Percentiles rank a stretch among this genome's conserved stretches.
Conservation (phyloP, 2,113 vertebrate species). For the Pandion haliaetus region DNA sequence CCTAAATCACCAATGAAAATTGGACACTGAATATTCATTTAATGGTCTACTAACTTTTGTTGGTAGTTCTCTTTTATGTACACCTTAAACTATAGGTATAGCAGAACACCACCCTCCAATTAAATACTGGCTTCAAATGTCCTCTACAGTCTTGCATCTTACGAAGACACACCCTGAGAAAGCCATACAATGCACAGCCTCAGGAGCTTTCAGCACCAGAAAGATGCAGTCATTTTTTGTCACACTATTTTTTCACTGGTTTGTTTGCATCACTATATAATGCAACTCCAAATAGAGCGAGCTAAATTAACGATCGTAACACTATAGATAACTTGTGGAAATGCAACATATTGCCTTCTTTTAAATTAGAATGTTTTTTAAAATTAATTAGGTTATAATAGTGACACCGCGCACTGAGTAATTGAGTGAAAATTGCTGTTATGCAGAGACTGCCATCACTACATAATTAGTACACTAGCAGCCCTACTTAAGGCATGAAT, state of each 20-base stretch:
- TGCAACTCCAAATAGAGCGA: neutral
- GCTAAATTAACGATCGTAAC: neutral
- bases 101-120: neutral
- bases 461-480: neutral
- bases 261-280: neutral
- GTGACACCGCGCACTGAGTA: constrained; percentile 32
- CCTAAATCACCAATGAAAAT: neutral
- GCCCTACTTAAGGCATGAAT: neutral
- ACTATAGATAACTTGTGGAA: neutral
- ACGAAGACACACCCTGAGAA: neutral
- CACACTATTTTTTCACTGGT: neutral
- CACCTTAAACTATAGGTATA: neutral
- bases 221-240: neutral
- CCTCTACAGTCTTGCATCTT: neutral
- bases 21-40: neutral
- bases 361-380: constrained; percentile 36
- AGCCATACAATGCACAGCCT: neutral
- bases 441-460: neutral
- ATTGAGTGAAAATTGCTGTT: constrained; percentile 46
- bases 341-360: constrained; percentile 24
- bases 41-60: neutral
- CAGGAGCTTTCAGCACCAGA: neutral
- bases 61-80: neutral
- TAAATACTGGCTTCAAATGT: neutral
- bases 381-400: constrained; percentile 44